A percentile compares a stretch with the other conserved stretches of the same genome.
Evolutionary conservation across 2,888 invertebrate genomes (phyloP).

Genomic region (Callyntrura guangdongensis): DNA sequence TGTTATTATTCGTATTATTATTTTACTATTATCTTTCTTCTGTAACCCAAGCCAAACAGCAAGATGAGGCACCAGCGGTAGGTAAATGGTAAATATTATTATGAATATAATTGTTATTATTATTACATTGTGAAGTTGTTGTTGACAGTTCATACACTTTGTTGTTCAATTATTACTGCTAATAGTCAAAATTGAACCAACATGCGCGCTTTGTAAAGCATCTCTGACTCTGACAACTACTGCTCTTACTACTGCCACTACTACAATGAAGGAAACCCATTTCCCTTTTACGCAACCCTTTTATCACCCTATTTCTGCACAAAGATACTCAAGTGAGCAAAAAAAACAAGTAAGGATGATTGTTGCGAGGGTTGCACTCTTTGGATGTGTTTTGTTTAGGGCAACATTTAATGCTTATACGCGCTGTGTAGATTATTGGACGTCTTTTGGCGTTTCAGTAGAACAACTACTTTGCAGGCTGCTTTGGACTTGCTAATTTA

Average conservation of each 20-base stretch:
- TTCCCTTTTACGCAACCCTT: conserved; percentile 73
- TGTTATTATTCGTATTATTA: conserved; percentile 19
- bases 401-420: conserved; percentile 14
- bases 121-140: not conserved
- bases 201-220: conserved; percentile 1
- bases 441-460: not conserved
- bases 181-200: conserved; percentile 52
- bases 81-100: conserved; percentile 32
- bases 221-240: conserved; percentile 7
- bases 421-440: conserved; percentile 14
- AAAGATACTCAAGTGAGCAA: conserved; percentile 12
- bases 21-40: conserved; percentile 5
- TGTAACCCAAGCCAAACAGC: not conserved
- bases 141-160: conserved; percentile 45
- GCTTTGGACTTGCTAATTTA: conserved; percentile 1
- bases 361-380: not conserved
- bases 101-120: conserved; percentile 9
- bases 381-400: conserved; percentile 7
- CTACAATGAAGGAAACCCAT: conserved; percentile 62
- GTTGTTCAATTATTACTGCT: conserved; percentile 45
- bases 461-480: conserved; percentile 18
- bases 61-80: conserved; percentile 42
- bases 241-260: not conserved
- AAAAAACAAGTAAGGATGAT: not conserved
- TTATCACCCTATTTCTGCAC: conserved; percentile 46